phyloP scores from a whole-genome alignment of 2,888 invertebrate species.

The Ophioninae sp. region DNA sequence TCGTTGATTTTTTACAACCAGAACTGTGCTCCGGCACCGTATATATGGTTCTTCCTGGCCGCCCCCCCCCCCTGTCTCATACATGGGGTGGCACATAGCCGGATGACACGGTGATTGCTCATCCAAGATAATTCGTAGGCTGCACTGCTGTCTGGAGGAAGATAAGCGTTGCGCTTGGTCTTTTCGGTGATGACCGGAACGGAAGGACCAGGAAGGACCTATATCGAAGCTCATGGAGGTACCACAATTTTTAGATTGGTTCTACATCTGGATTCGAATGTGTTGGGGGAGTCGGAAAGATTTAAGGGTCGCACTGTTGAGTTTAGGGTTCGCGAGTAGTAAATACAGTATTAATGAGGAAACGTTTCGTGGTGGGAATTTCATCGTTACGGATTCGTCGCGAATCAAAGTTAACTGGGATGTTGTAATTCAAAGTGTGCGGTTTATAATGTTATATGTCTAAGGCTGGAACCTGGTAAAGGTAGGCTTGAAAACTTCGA shows the following conservation, averaged over 20 bases:
- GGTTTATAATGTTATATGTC: no score
- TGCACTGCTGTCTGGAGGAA: background rate
- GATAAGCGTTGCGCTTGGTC: background rate
- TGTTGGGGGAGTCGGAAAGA: no score
- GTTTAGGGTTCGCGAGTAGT: no score
- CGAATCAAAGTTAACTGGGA: no score
- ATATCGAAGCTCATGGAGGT: background rate
- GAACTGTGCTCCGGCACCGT: slow-evolving; percentile 37
- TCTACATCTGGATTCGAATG: background rate
- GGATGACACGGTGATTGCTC: slow-evolving; percentile 31
- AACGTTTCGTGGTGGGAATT: no score
- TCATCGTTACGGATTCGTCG: no score
- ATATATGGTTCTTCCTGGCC: slow-evolving; percentile 52
- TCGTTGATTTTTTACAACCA: slow-evolving; percentile 56
- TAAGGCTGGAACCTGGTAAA: no score
- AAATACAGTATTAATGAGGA: no score
- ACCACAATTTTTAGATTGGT: background rate
- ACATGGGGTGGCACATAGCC: slow-evolving; percentile 3
- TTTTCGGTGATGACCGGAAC: slow-evolving; percentile 13
- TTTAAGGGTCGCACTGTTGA: no score
- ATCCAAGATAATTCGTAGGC: slow-evolving; percentile 31
- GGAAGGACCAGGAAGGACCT: background rate
- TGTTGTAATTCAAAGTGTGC: no score
- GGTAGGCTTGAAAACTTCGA: no score
- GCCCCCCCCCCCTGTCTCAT: background rate